Conservation (phyloP, 2,113 vertebrate genomes). For the Thalassoma bifasciatum region DNA sequence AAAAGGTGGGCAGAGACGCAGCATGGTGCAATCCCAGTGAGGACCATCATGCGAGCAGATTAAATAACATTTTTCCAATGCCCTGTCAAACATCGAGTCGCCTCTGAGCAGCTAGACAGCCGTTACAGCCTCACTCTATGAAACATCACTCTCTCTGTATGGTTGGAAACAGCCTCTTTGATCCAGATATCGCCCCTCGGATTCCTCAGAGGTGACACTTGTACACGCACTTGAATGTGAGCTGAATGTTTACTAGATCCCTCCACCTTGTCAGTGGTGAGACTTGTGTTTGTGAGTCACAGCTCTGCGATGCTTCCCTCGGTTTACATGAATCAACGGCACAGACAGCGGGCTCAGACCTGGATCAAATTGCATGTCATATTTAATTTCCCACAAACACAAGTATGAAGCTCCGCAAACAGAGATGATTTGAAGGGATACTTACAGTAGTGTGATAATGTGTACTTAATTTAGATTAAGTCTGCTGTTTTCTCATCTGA, state of each 20-base stretch:
- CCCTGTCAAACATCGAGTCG: slow-evolving; percentile 86
- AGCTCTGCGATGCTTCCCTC: slow-evolving; percentile 52
- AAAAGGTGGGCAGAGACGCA: slow-evolving; percentile 52
- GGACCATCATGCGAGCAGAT: slow-evolving; percentile 86
- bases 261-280: slow-evolving; percentile 61
- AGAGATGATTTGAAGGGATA: slow-evolving; percentile 44
- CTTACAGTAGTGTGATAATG: slow-evolving; percentile 3
- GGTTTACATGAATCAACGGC: slow-evolving; percentile 72
- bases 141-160: slow-evolving; percentile 60
- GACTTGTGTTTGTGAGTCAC: slow-evolving; percentile 70
- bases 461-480: slow-evolving; percentile 62
- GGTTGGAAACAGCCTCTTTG: slow-evolving; percentile 75
- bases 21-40: slow-evolving; percentile 79
- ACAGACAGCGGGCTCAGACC: slow-evolving; percentile 52
- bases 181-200: slow-evolving; percentile 72
- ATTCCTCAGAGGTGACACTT: slow-evolving; percentile 76
- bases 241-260: slow-evolving; percentile 67
- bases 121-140: slow-evolving; percentile 77
- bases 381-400: slow-evolving; percentile 67
- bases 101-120: slow-evolving; percentile 82
- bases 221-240: slow-evolving; percentile 51
- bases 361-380: slow-evolving; percentile 73
- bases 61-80: slow-evolving; percentile 84
- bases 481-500: slow-evolving; percentile 18
- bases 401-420: slow-evolving; percentile 47